Base-by-base conservation (phyloP, 2,888 invertebrate species). In the Drosophila limbata region DNA sequence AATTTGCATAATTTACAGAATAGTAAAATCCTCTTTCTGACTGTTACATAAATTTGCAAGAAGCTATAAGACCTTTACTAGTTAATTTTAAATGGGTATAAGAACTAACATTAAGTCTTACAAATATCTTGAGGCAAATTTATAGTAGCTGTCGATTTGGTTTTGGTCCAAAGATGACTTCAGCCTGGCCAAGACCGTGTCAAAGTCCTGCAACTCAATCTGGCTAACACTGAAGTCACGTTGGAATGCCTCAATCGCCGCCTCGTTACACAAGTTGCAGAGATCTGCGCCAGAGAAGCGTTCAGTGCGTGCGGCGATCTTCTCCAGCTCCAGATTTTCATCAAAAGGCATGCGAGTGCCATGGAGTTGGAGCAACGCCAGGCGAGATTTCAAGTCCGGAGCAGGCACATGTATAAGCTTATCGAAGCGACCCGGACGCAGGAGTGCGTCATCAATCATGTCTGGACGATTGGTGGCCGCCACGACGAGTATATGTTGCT, bases 391-490 rank as follows among this genome's bases (percentile, higher is more conserved):
- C 37, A 76, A 52, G 88, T 94, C 93, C 1, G 95, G 95, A 0
- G 94, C 94, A 10, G 94, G 94, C 0, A 95, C 94, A 85, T 94
- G 94, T 47, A 95, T 93, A 13, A 95, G 90, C 73, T 93, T 93
- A 83, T 95, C 95, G 82, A 95, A 94, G 66, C 95, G 92, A 1
- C 95, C 95, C 0, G 95, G 95, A 57, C 95, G 92, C 52, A 95
- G 88, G 9, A 95, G 88, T 0, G 95, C 95, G 53, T 94, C 93
- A 77, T 95, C 95, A 39, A 95, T 89, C 89, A 94, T 93, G 75
- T 95, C 94, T 0, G 95, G 95, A 10, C 95, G 93, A 91, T 95
- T 95, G 42, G 95, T 95, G 9, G 95, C 95, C 4, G 94, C 95
- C 31, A 95, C 94, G 1, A 95, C 94, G 3, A 95, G 90, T 2